Conservation (phyloP, 2,113 vertebrate genomes). For the Oryzias curvinotus region DNA sequence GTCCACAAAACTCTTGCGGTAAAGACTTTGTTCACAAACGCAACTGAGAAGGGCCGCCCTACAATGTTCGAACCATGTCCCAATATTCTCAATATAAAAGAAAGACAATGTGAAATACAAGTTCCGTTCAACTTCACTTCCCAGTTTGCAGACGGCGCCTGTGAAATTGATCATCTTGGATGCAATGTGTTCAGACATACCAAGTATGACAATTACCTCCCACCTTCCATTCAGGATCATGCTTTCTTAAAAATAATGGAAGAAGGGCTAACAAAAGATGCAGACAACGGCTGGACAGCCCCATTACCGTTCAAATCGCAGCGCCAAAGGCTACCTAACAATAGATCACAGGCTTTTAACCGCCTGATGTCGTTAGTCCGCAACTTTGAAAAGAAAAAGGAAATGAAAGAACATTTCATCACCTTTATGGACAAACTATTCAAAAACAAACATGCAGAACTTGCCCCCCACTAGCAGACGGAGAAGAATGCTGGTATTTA, state of each 20-base stretch:
- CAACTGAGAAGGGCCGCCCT: neutral
- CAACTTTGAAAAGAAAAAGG: constrained; percentile 4
- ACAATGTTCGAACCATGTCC: neutral
- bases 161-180: constrained; percentile 15
- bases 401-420: constrained; percentile 4
- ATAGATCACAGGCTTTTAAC: neutral
- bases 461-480: neutral
- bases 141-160: neutral
- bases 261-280: constrained; percentile 10
- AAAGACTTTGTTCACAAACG: neutral
- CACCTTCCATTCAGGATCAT: constrained; percentile 18
- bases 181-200: constrained; percentile 26
- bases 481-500: constrained; percentile 5
- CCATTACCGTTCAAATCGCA: constrained; percentile 16
- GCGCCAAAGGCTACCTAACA: neutral
- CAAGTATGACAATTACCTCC: constrained; percentile 12
- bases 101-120: constrained; percentile 11
- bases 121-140: neutral
- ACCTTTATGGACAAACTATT: constrained; percentile 13
- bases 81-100: constrained; percentile 21
- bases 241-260: constrained; percentile 30
- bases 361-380: constrained; percentile 10
- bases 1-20: neutral
- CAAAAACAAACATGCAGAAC: constrained; percentile 1
- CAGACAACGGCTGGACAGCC: constrained; percentile 15